Percentiles rank a stretch among this genome's conserved stretches.
Evolutionary conservation across 2,888 invertebrate genomes (phyloP).

Genomic region (Eristalinus aeneus): DNA sequence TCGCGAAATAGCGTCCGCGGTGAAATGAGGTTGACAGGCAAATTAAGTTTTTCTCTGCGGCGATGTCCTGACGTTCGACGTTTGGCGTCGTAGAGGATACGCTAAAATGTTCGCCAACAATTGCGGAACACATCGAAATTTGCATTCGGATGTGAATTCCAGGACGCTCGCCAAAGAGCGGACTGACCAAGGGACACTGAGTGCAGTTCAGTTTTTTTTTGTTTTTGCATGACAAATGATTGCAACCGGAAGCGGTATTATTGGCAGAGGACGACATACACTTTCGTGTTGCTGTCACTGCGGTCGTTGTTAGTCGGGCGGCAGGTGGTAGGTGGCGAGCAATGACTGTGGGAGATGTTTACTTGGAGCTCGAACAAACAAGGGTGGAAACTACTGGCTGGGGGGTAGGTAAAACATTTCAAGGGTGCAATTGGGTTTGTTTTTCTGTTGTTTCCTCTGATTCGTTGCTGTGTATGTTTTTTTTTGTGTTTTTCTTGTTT

Average conservation of each 20-base stretch:
- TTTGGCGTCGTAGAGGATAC: background rate
- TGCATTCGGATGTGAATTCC: slow-evolving; percentile 51
- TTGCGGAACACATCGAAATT: slow-evolving; percentile 41
- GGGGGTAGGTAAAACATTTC: slow-evolving; percentile 45
- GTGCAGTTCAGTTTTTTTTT: background rate
- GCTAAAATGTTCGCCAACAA: slow-evolving; percentile 7
- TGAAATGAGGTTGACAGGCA: background rate
- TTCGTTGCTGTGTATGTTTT: background rate
- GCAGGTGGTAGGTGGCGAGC: background rate
- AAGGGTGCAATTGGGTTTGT: slow-evolving; percentile 68
- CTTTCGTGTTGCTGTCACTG: slow-evolving; percentile 55
- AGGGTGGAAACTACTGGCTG: slow-evolving; percentile 15
- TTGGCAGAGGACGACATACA: slow-evolving; percentile 55
- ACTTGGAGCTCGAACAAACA: slow-evolving; percentile 6
- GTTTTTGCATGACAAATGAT: slow-evolving; percentile 32
- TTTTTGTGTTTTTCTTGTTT: background rate
- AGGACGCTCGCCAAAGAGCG: background rate
- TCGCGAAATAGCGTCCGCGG: background rate
- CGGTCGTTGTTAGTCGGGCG: slow-evolving; percentile 23
- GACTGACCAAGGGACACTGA: background rate
- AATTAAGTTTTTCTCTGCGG: slow-evolving; percentile 14
- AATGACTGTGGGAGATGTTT: slow-evolving; percentile 8
- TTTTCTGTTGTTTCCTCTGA: slow-evolving; percentile 50
- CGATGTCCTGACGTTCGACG: slow-evolving; percentile 5
- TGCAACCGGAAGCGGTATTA: slow-evolving; percentile 65